These are phyloP conservation scores for Notothenia rossii DNA, from an alignment of 2,113 vertebrate species.

Conservation along the genomic window DNA sequence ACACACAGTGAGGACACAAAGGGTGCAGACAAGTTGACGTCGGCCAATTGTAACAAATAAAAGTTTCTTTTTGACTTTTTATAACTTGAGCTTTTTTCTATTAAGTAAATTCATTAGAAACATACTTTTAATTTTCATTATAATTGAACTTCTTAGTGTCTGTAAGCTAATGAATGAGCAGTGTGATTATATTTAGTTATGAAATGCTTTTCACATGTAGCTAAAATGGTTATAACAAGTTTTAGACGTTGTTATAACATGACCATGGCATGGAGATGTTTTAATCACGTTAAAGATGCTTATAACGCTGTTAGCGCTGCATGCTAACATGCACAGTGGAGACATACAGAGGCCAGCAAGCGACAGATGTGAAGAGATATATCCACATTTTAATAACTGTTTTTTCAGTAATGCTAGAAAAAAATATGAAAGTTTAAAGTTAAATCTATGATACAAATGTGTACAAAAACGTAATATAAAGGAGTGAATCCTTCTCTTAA, in stretches of 20 bases:
- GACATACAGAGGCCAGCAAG: constrained; percentile 59
- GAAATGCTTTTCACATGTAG: neutral
- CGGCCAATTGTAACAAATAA: constrained; percentile 23
- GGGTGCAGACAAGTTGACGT: constrained; percentile 44
- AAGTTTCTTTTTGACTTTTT: neutral
- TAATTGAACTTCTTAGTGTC: neutral
- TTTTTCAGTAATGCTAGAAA: no score
- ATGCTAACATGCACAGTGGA: constrained; percentile 66
- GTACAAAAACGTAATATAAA: no score
- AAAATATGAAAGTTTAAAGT: no score
- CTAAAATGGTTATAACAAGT: constrained; percentile 26
- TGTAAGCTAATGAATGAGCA: constrained; percentile 38
- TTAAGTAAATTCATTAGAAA: constrained; percentile 56
- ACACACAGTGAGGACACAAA: constrained; percentile 44
- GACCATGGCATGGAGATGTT: neutral
- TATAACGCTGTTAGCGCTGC: constrained; percentile 25
- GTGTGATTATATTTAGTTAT: neutral
- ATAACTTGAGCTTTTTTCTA: constrained; percentile 4
- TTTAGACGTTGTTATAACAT: constrained; percentile 31
- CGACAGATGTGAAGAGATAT: neutral
- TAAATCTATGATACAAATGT: no score
- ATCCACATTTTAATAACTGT: neutral
- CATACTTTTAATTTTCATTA: constrained; percentile 31
- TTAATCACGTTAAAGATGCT: neutral
- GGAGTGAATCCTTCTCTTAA: no score